Percentiles rank a stretch among this genome's conserved stretches.
These are phyloP conservation scores for Notothenia rossii DNA, from an alignment of 2,113 vertebrate genomes.

Conservation along the genomic window DNA sequence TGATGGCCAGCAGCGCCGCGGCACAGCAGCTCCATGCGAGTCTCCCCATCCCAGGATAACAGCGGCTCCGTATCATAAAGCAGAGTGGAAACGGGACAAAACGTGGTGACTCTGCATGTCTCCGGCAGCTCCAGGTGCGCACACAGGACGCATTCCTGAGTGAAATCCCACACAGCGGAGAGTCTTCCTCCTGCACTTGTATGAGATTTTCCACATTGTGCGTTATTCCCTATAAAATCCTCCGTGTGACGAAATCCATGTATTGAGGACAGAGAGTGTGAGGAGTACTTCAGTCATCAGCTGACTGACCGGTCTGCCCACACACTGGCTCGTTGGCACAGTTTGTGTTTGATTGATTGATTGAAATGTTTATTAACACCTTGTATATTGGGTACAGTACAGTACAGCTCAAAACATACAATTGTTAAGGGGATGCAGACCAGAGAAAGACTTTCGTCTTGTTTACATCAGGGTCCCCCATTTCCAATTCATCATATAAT, in stretches of 20 bases:
- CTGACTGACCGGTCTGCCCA: conserved; percentile 72
- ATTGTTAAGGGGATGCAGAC: too few relatives aligned
- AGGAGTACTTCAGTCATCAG: conserved; percentile 66
- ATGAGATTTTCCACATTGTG: conserved; percentile 67
- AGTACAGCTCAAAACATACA: too few relatives aligned
- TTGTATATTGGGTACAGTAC: too few relatives aligned
- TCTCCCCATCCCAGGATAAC: conserved; percentile 74
- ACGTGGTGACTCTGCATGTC: conserved; percentile 44
- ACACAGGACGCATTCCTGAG: conserved; percentile 49
- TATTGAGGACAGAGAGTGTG: conserved; percentile 57
- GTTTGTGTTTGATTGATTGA: too few relatives aligned
- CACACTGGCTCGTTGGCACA: conserved; percentile 18
- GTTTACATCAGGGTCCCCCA: too few relatives aligned
- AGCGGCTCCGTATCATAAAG: conserved; percentile 61
- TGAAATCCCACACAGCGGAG: conserved; percentile 32
- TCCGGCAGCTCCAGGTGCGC: conserved; percentile 62
- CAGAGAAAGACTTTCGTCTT: too few relatives aligned
- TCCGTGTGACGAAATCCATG: conserved; percentile 52
- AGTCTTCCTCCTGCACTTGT: conserved; percentile 33
- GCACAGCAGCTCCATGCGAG: conserved; percentile 62
- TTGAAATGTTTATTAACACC: too few relatives aligned
- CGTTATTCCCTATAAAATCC: conserved; percentile 63
- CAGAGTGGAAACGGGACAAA: conserved; percentile 1
- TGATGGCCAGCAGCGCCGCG: conserved; percentile 61
- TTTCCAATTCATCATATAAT: too few relatives aligned